Base-by-base conservation (phyloP, 30 jellyfish, hydroid and myxozoan species). In the Hydractinia echinata region DNA sequence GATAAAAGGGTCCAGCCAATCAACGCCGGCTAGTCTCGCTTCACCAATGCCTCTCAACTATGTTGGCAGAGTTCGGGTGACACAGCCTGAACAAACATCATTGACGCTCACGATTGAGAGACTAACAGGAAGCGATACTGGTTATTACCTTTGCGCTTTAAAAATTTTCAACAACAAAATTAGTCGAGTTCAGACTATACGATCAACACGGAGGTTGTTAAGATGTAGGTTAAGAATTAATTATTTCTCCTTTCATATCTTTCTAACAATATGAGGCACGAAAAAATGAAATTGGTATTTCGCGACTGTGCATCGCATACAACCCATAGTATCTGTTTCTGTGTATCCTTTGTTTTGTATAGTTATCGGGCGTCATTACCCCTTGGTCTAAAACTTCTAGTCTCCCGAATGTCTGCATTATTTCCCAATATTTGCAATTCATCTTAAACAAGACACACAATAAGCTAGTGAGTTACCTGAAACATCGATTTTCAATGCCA, bases 91-190 rank as follows among this genome's bases (percentile, higher is more conserved):
- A 7, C 19, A 51, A 13, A 64, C 74, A n/a, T 44, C 51, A 13
- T 13, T 64, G 74, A 64, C 74, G 39, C 19, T 64, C 39, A 64
- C 74, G 1, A 64, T 64, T 51, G 18, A 64, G 19, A 44, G 51
- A n/a, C 39, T 64, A 51, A 44, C 51, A 64, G 74, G 39, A 64
- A n/a, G 51, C 1, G 74, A 64, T 51, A 51, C 18, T 64, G 74
- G 74, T 6, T 51, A 64, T 44, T 64, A 64, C 74, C 16, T 64
- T n/a, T 64, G 74, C 74, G 19, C 39, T 44, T 64, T 64, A 64
- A 44, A 51, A 7, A 51, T 64, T 44, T 51, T 1, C 18, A 51
- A 64, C 74, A 64, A 51, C 74, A 4, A 4, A 0, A 1, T 1
- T 7, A n/a, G 19, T 64, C 74, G 39, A 64, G 74, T 64, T 64